Conservation (phyloP, 2,113 vertebrate species). For the Synodontis membranacea region DNA sequence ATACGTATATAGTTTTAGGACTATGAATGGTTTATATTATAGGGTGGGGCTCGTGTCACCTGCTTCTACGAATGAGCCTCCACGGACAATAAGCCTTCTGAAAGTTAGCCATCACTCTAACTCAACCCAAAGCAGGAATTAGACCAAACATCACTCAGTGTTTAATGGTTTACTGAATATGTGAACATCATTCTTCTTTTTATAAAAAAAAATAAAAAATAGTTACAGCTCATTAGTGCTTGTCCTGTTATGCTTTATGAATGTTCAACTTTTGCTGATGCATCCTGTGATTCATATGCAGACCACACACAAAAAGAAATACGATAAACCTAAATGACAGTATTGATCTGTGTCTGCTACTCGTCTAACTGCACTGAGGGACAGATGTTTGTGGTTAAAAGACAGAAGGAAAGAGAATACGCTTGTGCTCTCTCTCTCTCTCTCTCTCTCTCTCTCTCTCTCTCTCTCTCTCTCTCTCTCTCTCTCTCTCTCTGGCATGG, state of each 20-base stretch:
- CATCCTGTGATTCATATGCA: neutral
- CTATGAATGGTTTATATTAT: neutral
- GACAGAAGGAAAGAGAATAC: neutral
- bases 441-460: neutral
- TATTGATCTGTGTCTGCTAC: conserved; percentile 13
- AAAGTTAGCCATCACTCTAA: neutral
- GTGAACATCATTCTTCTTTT: neutral
- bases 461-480: neutral
- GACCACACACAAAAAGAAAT: neutral
- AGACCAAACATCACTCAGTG: neutral
- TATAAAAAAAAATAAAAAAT: no score
- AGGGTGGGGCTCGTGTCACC: neutral
- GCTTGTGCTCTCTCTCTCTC: neutral
- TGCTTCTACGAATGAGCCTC: neutral
- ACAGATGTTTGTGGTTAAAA: neutral
- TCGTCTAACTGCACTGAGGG: neutral
- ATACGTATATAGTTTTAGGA: no score
- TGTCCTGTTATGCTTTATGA: neutral
- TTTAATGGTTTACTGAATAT: neutral
- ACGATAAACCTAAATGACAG: conserved; percentile 10
- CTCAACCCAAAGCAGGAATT: no score
- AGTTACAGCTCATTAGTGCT: neutral
- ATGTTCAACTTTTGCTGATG: neutral
- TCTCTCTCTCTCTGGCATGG: neutral
- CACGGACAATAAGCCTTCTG: neutral